These are phyloP conservation scores for Megalonaias nervosa DNA, from an alignment of 1,140 invertebrate species.

Conservation along the genomic window DNA sequence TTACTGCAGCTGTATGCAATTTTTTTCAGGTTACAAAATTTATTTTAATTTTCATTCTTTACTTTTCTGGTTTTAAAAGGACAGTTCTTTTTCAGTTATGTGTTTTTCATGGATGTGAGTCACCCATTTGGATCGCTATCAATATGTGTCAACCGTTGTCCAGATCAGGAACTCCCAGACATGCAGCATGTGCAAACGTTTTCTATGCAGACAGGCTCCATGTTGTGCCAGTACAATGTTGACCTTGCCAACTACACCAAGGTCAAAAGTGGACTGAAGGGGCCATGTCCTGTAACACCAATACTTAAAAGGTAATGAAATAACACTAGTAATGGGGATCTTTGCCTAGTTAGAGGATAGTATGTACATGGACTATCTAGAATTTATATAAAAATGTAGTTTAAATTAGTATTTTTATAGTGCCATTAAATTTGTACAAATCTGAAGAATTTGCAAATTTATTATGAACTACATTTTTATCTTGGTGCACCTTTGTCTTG, in stretches of 20 bases:
- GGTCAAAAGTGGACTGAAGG: conserved; percentile 36
- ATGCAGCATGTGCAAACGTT: conserved; percentile 83
- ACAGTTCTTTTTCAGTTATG: conserved; percentile 74
- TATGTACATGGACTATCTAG: too few relatives aligned
- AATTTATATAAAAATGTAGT: too few relatives aligned
- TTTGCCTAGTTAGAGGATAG: too few relatives aligned
- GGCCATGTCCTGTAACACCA: conserved; percentile 62
- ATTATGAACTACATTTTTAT: too few relatives aligned
- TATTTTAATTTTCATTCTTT: neutral
- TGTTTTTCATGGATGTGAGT: conserved; percentile 88
- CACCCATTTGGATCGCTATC: conserved; percentile 84
- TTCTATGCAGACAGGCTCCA: conserved; percentile 80
- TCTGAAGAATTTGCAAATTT: too few relatives aligned
- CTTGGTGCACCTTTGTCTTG: too few relatives aligned
- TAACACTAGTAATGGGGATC: too few relatives aligned
- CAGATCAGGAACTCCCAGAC: conserved; percentile 77
- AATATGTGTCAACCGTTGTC: conserved; percentile 92
- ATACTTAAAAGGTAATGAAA: conserved; percentile 59
- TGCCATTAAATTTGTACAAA: too few relatives aligned
- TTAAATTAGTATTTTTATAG: too few relatives aligned
- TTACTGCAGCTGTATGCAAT: neutral
- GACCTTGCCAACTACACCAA: conserved; percentile 48
- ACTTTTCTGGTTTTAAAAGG: neutral
- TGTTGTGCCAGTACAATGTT: conserved; percentile 77
- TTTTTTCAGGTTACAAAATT: too few relatives aligned